Base-by-base conservation (phyloP, 2,113 vertebrate species). In the Ictidomys tridecemlineatus region DNA sequence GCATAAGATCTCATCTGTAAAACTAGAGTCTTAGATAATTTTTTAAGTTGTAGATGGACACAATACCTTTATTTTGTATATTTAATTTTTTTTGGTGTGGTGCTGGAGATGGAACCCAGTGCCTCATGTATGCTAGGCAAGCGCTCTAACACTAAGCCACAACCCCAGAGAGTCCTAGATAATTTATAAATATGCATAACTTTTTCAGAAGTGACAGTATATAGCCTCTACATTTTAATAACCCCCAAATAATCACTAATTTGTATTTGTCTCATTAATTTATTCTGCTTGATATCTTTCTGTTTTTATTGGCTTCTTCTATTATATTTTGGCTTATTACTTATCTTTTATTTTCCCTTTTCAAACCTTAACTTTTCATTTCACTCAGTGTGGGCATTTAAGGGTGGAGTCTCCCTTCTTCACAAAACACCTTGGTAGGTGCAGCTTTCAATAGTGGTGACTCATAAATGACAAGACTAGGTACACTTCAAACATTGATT, bases 401-500 rank as follows among this genome's bases (percentile, higher is more conserved):
- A 79, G 79, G 89, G 97, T 92, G 95, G 92, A 93, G 86, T 74
- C 37, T 94, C 20, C 37, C 16, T 94, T 93, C 82, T 96, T 97
- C 69, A 72, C 56, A 96, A 89, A 93, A 93, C 3, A 65, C 51
- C 26, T 42, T 37, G 56, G 76, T 87, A 90, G 72, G 92, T 95
- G 48, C 22, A 96, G 56, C 74, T 93, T 96, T 91, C 76, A 95
- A 45, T 89, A 92, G 92, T 86, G 87, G 42, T 97, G 97, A 98
- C 84, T 98, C 95, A 98, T 76, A 42, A 96, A 89, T 95, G 92
- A 93, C 86, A 96, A 79, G 51, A 45, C 83, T 65, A 93, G 37
- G 70, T 97, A 97, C 67, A 98, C 69, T 56, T 97, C 82, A 89
- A 91, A 83, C 95, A 95, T 95, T 97, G 96, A 97, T 97, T 93